Evolutionary conservation across 2,797 vertebrate species (phyloP).

Genomic region (Tenualosa thibaudeaui): DNA sequence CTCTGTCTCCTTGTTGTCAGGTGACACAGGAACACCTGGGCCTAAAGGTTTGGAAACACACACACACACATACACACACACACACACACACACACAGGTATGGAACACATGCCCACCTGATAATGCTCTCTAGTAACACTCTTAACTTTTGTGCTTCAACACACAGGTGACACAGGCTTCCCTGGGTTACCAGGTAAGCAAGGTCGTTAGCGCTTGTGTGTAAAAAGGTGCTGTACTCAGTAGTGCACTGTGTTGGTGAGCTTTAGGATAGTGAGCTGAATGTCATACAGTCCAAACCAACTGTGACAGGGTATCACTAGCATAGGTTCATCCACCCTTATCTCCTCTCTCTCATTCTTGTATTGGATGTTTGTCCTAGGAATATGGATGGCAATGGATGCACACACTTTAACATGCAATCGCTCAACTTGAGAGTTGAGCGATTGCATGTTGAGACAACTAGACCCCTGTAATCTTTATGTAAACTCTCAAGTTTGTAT

Average conservation of each 20-base stretch:
- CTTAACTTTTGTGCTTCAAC: not conserved
- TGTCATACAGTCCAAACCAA: not conserved
- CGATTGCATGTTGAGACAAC: not conserved
- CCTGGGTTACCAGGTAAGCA: conserved; percentile 83
- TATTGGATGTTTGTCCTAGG: not conserved
- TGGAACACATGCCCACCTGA: conserved; percentile 2
- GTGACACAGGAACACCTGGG: conserved; percentile 63
- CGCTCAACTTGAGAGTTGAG: too few species aligned
- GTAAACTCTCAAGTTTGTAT: not conserved
- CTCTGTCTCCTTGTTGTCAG: conserved; percentile 51
- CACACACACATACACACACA: not conserved
- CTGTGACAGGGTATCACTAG: not conserved
- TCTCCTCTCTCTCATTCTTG: not conserved
- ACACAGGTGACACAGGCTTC: conserved; percentile 83
- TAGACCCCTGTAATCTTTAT: not conserved
- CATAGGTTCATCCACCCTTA: not conserved
- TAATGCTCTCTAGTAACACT: not conserved
- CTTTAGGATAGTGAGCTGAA: not conserved
- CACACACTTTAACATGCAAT: not conserved
- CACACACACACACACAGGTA: too few species aligned
- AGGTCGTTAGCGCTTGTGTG: not conserved
- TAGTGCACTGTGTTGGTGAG: not conserved
- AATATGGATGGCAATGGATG: not conserved
- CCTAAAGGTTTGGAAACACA: conserved; percentile 57
- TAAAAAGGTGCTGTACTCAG: not conserved